Evolutionary conservation across 2,797 vertebrate genomes (phyloP).

Genomic region (Aphelocoma californica): DNA sequence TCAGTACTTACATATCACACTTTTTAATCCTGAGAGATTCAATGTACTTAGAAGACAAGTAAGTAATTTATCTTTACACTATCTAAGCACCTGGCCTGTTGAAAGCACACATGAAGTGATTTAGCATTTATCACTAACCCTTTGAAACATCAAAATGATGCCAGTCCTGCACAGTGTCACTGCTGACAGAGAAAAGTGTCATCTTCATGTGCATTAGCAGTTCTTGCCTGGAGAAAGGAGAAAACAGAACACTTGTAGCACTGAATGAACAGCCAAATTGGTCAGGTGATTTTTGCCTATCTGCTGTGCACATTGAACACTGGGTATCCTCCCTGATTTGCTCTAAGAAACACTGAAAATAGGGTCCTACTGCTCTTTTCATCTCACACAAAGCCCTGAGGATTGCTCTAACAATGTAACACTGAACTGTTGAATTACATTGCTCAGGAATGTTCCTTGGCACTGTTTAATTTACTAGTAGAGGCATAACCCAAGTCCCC

Average conservation of each 20-base stretch:
- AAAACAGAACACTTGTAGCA: neutral
- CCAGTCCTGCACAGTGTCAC: neutral
- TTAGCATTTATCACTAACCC: neutral
- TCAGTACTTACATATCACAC: neutral
- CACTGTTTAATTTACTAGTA: neutral
- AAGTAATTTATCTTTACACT: neutral
- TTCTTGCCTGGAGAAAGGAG: neutral
- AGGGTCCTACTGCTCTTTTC: neutral
- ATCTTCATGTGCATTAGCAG: neutral
- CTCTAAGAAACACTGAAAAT: neutral
- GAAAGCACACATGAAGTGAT: neutral
- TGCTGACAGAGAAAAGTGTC: neutral
- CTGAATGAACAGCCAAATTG: neutral
- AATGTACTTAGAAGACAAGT: neutral
- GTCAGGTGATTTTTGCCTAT: neutral
- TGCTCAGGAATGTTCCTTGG: neutral
- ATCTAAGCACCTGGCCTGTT: neutral
- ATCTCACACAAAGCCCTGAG: neutral
- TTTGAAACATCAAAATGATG: neutral
- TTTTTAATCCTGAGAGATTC: neutral
- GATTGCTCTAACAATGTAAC: neutral
- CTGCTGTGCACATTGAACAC: neutral
- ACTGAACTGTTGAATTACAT: neutral
- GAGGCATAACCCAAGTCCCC: neutral
- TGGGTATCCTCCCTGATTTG: neutral